Evolutionary conservation across 2,797 vertebrate genomes (phyloP).

Genomic region (Acanthiza pusilla): DNA sequence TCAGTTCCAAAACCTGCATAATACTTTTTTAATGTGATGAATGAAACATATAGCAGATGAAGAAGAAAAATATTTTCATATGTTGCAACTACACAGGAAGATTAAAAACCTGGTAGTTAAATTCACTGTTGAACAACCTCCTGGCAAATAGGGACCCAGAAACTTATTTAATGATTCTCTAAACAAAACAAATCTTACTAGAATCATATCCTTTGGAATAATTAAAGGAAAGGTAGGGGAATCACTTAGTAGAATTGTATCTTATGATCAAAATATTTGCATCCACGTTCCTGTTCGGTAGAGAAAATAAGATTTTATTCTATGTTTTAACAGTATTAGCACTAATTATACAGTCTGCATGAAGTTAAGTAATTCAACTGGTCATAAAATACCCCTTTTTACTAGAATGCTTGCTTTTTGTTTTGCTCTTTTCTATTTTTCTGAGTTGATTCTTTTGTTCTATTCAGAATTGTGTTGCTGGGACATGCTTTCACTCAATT

Average conservation of each 20-base stretch:
- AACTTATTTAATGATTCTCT: not conserved
- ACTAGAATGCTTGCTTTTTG: not conserved
- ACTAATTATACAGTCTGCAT: not conserved
- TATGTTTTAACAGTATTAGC: not conserved
- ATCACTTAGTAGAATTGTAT: not conserved
- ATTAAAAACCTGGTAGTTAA: not conserved
- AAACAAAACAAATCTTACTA: not conserved
- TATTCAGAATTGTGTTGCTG: not conserved
- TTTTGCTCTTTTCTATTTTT: not conserved
- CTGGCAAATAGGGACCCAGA: not conserved
- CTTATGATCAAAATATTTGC: not conserved
- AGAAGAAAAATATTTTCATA: not conserved
- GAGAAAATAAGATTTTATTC: not conserved
- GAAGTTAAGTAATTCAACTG: not conserved
- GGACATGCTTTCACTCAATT: not conserved
- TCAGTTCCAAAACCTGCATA: not conserved
- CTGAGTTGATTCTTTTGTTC: not conserved
- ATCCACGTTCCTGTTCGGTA: not conserved
- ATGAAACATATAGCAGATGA: not conserved
- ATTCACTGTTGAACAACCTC: not conserved
- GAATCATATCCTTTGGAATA: not conserved
- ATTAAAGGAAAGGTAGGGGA: not conserved
- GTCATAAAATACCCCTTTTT: rapidly evolving
- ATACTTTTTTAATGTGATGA: not conserved
- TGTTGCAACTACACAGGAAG: not conserved